Evolutionary conservation across 2,888 invertebrate species (phyloP).

Genomic region (Eupithecia vulgata): DNA sequence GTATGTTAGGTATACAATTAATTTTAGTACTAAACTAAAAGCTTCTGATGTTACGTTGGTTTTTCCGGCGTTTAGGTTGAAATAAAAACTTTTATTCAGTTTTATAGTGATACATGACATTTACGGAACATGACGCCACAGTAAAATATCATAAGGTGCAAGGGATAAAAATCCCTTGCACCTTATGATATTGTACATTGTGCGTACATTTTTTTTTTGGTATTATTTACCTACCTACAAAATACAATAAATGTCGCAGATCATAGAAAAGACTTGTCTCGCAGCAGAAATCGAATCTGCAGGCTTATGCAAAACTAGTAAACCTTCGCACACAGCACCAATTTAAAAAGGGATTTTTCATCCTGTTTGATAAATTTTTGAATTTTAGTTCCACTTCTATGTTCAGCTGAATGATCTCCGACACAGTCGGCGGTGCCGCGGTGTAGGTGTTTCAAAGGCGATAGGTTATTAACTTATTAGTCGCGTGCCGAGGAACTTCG

Average conservation of each 20-base stretch:
- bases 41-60: neutral
- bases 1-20: neutral
- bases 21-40: neutral
- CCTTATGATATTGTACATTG: no score
- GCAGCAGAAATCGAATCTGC: no score
- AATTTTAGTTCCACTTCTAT: neutral
- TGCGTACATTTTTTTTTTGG: no score
- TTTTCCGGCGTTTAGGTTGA: neutral
- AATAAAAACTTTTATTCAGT: neutral
- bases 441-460: constrained; percentile 12
- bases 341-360: neutral
- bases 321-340: neutral
- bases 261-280: no score
- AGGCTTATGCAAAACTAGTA: neutral
- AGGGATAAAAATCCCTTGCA: no score
- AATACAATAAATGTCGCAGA: no score
- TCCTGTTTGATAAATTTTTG: neutral
- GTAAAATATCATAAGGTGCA: no score
- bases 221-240: no score
- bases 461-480: constrained; percentile 12
- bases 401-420: neutral
- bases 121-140: no score
- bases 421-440: neutral
- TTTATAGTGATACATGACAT: no score
- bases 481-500: neutral